Evolutionary conservation across 2,113 vertebrate genomes (phyloP), one percentile per base, ranked within the genome.

Genomic region (Globicephala melas): DNA sequence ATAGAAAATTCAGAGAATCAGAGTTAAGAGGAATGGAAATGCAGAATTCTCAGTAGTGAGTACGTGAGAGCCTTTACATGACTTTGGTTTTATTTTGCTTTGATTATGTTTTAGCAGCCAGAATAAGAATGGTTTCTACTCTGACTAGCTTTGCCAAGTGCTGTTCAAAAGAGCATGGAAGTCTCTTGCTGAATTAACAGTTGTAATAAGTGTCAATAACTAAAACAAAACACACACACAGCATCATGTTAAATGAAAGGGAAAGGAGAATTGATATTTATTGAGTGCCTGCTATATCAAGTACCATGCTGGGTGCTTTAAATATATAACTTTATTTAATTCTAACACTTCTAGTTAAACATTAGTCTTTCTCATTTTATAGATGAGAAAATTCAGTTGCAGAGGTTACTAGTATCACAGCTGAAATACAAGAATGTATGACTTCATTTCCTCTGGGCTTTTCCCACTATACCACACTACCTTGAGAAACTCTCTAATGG

Each of bases 301-400:
- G 21, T 36, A 92, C 36, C 92, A 20, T 88, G 70, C 36, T 65
- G 38, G 14, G 21, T 82, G 13, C 21, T 92, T 85, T 95, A 71
- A 86, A 85, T 79, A 89, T 55, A 96, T 41, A 95, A 81, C 41
- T 50, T 88, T 77, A 94, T 80, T 92, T 96, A 83, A 91, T 82
- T 76, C n/a, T 96, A 67, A 80, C 1, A 94, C 67, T 65, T 73
- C 60, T 88, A 95, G 12, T 33, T 85, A 76, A 95, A 93, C 74
- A 94, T 77, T 76, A 77, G 15, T 67, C 60, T 82, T 89, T 68
- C 8, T 91, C 21, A 88, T 67, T 96, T 89, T 94, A 86, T 38
- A n/a, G 63, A 91, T 86, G 53, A 93, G 36, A 50, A 88, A 84
- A 88, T 89, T 70, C 44, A 85, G 41, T 71, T 38, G 73, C 62